Conservation (phyloP, 2,113 vertebrate genomes). For the Cynoglossus semilaevis region DNA sequence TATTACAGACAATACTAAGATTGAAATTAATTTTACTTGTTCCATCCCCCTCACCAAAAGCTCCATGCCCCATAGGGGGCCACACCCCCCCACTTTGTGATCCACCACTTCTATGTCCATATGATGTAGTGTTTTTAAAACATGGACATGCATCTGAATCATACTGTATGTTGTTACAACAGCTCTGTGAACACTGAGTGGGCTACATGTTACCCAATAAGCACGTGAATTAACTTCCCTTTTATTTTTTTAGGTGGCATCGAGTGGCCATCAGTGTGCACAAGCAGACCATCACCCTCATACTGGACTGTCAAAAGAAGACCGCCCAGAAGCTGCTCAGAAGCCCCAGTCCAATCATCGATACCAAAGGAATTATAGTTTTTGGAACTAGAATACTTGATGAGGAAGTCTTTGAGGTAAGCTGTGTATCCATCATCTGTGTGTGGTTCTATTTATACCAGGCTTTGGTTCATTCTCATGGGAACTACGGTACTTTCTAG, state of each 20-base stretch:
- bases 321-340: conserved; percentile 82
- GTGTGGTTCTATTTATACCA: neutral
- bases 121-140: neutral
- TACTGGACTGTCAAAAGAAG: conserved; percentile 96
- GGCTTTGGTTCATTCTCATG: neutral
- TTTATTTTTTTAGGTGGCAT: conserved; percentile 85
- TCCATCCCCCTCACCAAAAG: too few species aligned
- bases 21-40: too few species aligned
- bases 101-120: too few species aligned
- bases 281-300: conserved; percentile 89
- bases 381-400: conserved; percentile 97
- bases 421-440: conserved; percentile 12
- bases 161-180: too few species aligned
- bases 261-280: conserved; percentile 91
- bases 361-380: conserved; percentile 93
- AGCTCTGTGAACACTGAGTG: too few species aligned
- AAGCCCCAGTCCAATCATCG: conserved; percentile 85
- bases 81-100: too few species aligned
- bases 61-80: too few species aligned
- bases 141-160: too few species aligned
- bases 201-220: conserved; percentile 35
- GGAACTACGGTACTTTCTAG: too few species aligned
- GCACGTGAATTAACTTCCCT: conserved; percentile 44
- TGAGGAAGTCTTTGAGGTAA: conserved; percentile 97
- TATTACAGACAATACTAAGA: too few species aligned